A percentile compares a stretch with the other conserved stretches of the same genome.
Conservation (phyloP, 2,888 invertebrate genomes). For the Sinotaia quadrata region DNA sequence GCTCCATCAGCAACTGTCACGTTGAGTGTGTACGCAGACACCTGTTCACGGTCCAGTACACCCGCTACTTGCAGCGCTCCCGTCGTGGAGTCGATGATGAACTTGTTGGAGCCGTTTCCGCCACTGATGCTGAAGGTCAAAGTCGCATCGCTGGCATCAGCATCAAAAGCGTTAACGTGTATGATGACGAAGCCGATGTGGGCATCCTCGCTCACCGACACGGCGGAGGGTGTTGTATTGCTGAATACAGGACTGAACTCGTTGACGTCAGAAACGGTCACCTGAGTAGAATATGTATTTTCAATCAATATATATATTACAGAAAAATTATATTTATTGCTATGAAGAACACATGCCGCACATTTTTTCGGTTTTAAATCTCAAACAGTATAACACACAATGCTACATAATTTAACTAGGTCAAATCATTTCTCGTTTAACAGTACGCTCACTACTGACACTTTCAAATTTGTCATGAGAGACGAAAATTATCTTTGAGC, state of each 20-base stretch:
- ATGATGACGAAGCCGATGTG: constrained; percentile 42
- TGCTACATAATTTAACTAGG: too few relatives aligned
- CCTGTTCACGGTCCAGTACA: constrained; percentile 47
- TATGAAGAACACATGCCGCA: too few relatives aligned
- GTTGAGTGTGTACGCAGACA: constrained; percentile 40
- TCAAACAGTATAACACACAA: too few relatives aligned
- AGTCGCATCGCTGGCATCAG: constrained; percentile 42
- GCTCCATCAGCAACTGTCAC: constrained; percentile 48
- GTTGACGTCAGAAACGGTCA: constrained; percentile 47
- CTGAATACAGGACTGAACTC: constrained; percentile 44
- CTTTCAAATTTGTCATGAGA: too few relatives aligned
- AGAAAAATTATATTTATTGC: too few relatives aligned
- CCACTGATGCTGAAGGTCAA: constrained; percentile 47
- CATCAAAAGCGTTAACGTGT: constrained; percentile 48
- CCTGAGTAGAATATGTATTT: too few relatives aligned
- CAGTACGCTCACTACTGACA: too few relatives aligned
- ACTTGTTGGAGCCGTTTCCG: constrained; percentile 47
- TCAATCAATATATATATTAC: too few relatives aligned
- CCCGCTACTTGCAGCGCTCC: constrained; percentile 44
- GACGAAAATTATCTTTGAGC: too few relatives aligned
- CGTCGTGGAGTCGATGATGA: constrained; percentile 46
- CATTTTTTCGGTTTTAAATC: too few relatives aligned
- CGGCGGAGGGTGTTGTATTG: constrained; percentile 69
- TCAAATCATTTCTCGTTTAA: too few relatives aligned
- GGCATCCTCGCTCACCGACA: constrained; percentile 37